Conservation (phyloP, 2,113 vertebrate species). For the Heterotis niloticus region DNA sequence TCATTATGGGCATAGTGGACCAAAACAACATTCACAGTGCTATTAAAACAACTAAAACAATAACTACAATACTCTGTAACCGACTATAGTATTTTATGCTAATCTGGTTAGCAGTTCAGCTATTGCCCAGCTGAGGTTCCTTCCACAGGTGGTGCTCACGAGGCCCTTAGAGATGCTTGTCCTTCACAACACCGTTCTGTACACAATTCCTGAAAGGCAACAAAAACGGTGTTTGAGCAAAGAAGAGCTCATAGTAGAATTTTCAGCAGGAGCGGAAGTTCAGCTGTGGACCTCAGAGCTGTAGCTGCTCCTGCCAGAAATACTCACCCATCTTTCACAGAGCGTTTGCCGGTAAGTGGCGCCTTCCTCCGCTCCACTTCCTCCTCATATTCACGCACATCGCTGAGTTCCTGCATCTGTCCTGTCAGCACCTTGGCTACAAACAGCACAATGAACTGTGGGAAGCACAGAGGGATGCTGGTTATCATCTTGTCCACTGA, state of each 20-base stretch:
- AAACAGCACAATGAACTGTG: constrained; percentile 88
- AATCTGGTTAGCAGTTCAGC: constrained; percentile 20
- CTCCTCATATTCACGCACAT: constrained; percentile 83
- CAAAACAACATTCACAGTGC: constrained; percentile 67
- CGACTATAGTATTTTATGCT: constrained; percentile 19
- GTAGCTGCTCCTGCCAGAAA: not conserved
- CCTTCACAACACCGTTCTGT: constrained; percentile 78
- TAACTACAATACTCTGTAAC: constrained; percentile 45
- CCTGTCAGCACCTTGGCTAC: constrained; percentile 84
- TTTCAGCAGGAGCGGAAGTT: constrained; percentile 18
- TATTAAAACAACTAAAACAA: constrained; percentile 41
- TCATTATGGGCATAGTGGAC: not conserved
- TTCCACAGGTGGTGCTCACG: constrained; percentile 54
- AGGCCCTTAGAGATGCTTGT: constrained; percentile 72
- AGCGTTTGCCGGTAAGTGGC: constrained; percentile 17
- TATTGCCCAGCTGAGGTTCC: constrained; percentile 3
- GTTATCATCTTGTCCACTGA: not conserved
- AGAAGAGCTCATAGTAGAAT: not conserved
- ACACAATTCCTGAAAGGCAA: constrained; percentile 58
- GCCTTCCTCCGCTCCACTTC: constrained; percentile 46
- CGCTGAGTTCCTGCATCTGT: constrained; percentile 81
- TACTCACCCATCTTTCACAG: constrained; percentile 62
- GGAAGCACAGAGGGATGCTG: not conserved
- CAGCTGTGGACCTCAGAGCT: not conserved
- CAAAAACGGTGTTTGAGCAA: not conserved